Conservation (phyloP, 1,140 invertebrate genomes). For the Macrocentrus cingulum region DNA sequence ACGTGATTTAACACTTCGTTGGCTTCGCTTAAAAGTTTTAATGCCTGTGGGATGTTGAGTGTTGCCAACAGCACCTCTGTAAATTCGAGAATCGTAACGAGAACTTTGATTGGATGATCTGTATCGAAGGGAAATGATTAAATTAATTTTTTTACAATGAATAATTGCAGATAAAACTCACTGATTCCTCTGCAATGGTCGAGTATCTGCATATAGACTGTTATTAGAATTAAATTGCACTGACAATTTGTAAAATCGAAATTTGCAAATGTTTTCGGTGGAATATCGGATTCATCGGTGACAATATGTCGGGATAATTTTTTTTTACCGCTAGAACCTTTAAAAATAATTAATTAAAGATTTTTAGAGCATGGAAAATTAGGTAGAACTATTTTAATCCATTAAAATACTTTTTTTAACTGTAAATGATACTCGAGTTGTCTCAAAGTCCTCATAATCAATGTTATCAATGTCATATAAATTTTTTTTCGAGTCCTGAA, state of each 20-base stretch:
- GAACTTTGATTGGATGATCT: constrained; percentile 45
- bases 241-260: constrained; percentile 59
- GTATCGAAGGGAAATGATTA: neutral
- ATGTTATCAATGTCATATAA: constrained; percentile 25
- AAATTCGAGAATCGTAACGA: constrained; percentile 60
- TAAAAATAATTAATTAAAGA: neutral
- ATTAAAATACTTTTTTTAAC: constrained; percentile 21
- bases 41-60: constrained; percentile 58
- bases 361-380: neutral
- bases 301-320: constrained; percentile 9
- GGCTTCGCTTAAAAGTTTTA: constrained; percentile 57
- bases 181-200: constrained; percentile 63
- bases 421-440: neutral
- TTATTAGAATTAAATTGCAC: constrained; percentile 59
- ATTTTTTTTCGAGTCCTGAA: constrained; percentile 37
- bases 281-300: constrained; percentile 23
- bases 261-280: constrained; percentile 49
- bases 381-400: too few species aligned
- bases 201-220: constrained; percentile 62
- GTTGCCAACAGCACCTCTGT: constrained; percentile 57
- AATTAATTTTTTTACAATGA: neutral
- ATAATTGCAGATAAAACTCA: constrained; percentile 36
- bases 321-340: neutral
- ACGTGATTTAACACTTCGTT: constrained; percentile 41
- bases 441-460: neutral